A percentile compares a stretch with the other conserved stretches of the same genome.
Evolutionary conservation across 2,888 invertebrate species (phyloP).

Genomic region (Mesorhabditis belari): DNA sequence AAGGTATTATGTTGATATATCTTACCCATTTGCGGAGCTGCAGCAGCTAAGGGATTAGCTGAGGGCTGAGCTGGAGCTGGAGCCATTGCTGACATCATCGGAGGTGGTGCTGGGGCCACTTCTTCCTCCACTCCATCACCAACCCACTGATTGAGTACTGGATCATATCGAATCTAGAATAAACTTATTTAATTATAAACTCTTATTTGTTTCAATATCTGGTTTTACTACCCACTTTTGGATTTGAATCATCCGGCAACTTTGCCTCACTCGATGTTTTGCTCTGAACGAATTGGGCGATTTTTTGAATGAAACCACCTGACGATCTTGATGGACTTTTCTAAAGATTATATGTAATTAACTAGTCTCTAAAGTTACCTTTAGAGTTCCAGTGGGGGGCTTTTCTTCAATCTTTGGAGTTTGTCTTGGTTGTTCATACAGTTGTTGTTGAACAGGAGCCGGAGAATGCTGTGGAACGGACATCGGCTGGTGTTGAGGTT

Average conservation of each 20-base stretch:
- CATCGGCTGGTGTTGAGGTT: background rate
- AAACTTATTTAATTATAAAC: background rate
- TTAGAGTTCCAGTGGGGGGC: too few species aligned
- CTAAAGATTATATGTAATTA: too few species aligned
- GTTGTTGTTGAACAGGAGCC: background rate
- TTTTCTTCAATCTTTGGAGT: too few species aligned
- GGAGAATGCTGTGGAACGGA: background rate
- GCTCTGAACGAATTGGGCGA: too few species aligned
- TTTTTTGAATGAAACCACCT: too few species aligned
- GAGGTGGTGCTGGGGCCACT: background rate
- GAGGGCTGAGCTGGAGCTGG: background rate
- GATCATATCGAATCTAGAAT: background rate
- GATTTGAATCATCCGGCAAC: too few species aligned
- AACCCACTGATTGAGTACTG: background rate
- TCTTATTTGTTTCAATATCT: too few species aligned
- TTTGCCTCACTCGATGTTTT: too few species aligned
- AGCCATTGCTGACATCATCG: background rate
- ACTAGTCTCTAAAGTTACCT: too few species aligned
- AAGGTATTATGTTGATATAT: too few species aligned
- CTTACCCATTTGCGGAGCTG: too few species aligned
- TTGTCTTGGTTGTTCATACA: background rate
- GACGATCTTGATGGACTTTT: too few species aligned
- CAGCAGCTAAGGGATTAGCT: background rate
- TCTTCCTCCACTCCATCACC: background rate
- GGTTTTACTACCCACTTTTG: background rate